Conservation (phyloP, 1,140 invertebrate genomes). For the Saxidomus purpurata region DNA sequence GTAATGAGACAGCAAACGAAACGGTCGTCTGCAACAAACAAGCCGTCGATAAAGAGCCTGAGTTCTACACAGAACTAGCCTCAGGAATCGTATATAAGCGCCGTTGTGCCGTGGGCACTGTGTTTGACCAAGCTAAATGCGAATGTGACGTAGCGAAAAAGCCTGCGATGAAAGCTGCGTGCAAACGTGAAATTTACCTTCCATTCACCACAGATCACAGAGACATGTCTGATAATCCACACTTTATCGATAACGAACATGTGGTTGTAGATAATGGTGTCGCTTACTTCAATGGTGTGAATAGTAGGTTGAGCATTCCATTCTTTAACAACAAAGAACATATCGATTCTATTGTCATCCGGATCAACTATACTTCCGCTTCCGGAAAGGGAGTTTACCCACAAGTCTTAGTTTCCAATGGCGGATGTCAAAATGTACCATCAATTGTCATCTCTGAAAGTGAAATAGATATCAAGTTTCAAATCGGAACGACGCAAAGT, state of each 20-base stretch:
- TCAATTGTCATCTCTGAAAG: slow-evolving; percentile 78
- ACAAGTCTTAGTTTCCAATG: slow-evolving; percentile 72
- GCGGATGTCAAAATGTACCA: slow-evolving; percentile 67
- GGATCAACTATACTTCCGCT: slow-evolving; percentile 65
- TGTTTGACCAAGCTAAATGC: slow-evolving; percentile 62
- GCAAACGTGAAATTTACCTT: slow-evolving; percentile 70
- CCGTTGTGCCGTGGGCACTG: slow-evolving; percentile 70
- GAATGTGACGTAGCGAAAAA: slow-evolving; percentile 42
- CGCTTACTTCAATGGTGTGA: slow-evolving; percentile 73
- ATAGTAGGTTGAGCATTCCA: slow-evolving; percentile 63
- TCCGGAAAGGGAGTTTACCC: not conserved
- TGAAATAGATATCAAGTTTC: slow-evolving; percentile 80
- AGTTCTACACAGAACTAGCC: slow-evolving; percentile 60
- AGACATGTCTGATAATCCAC: slow-evolving; percentile 71
- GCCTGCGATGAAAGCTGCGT: slow-evolving; percentile 23
- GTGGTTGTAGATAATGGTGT: slow-evolving; percentile 66
- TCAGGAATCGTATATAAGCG: slow-evolving; percentile 51
- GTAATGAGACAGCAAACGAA: not conserved
- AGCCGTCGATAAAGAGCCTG: slow-evolving; percentile 41
- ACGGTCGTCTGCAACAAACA: slow-evolving; percentile 66
- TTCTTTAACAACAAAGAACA: slow-evolving; percentile 72
- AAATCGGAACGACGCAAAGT: slow-evolving; percentile 33
- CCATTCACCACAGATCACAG: slow-evolving; percentile 64
- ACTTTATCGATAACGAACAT: slow-evolving; percentile 66
- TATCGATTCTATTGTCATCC: slow-evolving; percentile 67